A percentile compares a stretch with the other conserved stretches of the same genome.
phyloP scores from a whole-genome alignment of 1,140 invertebrate genomes.

The Drosophila virilis region DNA sequence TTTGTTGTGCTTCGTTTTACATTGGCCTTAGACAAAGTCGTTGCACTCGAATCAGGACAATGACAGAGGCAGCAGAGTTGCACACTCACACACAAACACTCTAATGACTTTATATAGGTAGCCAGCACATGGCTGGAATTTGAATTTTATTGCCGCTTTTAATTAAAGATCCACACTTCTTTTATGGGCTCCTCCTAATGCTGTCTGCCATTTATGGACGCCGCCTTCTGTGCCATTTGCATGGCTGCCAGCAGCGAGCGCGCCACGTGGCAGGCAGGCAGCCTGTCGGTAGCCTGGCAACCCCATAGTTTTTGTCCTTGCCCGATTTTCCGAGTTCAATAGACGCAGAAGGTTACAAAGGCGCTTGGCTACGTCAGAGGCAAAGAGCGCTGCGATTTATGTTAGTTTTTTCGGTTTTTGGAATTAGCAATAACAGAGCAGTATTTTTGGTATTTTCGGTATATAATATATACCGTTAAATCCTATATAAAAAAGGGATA shows the following conservation, averaged over 20 bases:
- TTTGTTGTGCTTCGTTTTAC: slow-evolving; percentile 30
- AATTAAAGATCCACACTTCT: slow-evolving; percentile 52
- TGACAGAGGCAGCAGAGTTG: slow-evolving; percentile 41
- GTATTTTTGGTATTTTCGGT: too few species aligned
- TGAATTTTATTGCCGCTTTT: slow-evolving; percentile 46
- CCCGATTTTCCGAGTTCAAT: slow-evolving; percentile 74
- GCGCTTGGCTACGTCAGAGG: slow-evolving; percentile 16
- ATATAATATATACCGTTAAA: too few species aligned
- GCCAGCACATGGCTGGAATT: slow-evolving; percentile 31
- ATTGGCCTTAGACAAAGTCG: slow-evolving; percentile 56
- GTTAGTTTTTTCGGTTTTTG: neutral
- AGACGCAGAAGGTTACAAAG: slow-evolving; percentile 59
- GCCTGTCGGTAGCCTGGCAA: slow-evolving; percentile 5
- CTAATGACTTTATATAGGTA: neutral
- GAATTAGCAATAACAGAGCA: neutral
- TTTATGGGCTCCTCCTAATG: slow-evolving; percentile 31
- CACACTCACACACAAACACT: slow-evolving; percentile 3
- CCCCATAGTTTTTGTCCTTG: slow-evolving; percentile 60
- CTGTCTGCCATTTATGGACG: slow-evolving; percentile 34
- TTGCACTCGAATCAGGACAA: slow-evolving; percentile 68
- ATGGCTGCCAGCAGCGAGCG: slow-evolving; percentile 21
- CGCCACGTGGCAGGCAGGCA: neutral
- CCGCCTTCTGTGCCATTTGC: slow-evolving; percentile 42
- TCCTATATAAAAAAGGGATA: too few species aligned
- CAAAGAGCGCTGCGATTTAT: neutral